Evolutionary conservation across 2,113 vertebrate genomes (phyloP).

Genomic region (Phoxinus phoxinus): DNA sequence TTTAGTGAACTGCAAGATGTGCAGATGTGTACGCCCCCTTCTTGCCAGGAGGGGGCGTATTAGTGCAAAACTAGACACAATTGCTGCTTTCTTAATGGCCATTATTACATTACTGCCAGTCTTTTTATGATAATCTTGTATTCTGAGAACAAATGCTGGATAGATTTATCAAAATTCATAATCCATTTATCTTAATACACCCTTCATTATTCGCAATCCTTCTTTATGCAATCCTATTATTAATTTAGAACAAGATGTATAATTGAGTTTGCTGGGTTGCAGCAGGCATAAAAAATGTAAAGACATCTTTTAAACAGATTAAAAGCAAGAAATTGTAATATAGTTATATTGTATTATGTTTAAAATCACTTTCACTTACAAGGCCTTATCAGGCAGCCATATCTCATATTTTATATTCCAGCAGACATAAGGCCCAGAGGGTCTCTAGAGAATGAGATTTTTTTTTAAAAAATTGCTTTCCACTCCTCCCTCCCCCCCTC

Average conservation of each 20-base stretch:
- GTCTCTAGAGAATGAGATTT: constrained; percentile 24
- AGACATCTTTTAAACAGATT: background rate
- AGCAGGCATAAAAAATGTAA: background rate
- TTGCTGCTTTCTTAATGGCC: background rate
- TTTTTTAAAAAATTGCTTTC: constrained; percentile 13
- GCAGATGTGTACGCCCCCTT: too few species aligned
- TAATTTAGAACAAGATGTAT: background rate
- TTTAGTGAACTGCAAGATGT: background rate
- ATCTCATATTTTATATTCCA: constrained; percentile 19
- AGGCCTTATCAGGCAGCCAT: background rate
- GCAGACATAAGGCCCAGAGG: constrained; percentile 12
- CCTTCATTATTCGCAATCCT: background rate
- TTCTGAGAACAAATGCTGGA: background rate
- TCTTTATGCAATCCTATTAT: background rate
- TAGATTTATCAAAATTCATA: background rate
- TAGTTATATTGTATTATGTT: background rate
- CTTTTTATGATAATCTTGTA: background rate
- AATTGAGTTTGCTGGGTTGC: background rate
- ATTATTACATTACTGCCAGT: background rate
- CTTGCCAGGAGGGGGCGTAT: constrained; percentile 2
- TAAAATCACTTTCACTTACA: background rate
- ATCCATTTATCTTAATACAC: background rate
- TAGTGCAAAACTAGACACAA: background rate
- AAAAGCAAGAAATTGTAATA: background rate
- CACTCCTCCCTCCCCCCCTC: constrained; percentile 38